Conservation (phyloP, 2,113 vertebrate species). For the Ophiodon elongatus region DNA sequence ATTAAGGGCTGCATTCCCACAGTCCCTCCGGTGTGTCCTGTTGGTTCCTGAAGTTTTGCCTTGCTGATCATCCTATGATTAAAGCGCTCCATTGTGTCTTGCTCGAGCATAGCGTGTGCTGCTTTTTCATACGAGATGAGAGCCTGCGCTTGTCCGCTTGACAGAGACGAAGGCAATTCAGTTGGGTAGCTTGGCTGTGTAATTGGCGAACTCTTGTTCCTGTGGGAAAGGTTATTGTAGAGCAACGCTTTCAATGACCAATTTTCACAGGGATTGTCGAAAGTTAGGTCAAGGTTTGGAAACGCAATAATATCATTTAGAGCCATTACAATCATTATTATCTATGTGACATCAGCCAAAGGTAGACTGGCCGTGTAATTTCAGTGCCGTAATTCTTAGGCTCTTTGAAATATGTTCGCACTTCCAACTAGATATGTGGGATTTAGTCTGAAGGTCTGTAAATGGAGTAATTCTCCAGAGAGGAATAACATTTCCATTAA, state of each 20-base stretch:
- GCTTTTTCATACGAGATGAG: constrained; percentile 63
- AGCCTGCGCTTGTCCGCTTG: constrained; percentile 57
- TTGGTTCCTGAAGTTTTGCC: constrained; percentile 63
- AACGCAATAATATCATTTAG: constrained; percentile 72
- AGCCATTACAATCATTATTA: constrained; percentile 72
- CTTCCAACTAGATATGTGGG: constrained; percentile 44
- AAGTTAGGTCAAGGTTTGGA: constrained; percentile 77
- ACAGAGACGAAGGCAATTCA: constrained; percentile 67
- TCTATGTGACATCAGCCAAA: constrained; percentile 65
- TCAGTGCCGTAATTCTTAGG: constrained; percentile 42
- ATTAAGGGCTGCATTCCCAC: constrained; percentile 54
- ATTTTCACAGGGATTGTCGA: constrained; percentile 65
- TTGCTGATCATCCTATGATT: constrained; percentile 74
- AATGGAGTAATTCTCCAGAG: constrained; percentile 47
- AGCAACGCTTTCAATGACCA: constrained; percentile 71
- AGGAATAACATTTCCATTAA: constrained; percentile 37
- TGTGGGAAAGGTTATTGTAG: constrained; percentile 70
- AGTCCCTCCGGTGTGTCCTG: constrained; percentile 65
- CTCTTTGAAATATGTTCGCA: constrained; percentile 48
- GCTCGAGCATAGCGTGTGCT: constrained; percentile 41
- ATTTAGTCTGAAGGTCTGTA: constrained; percentile 56
- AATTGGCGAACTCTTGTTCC: constrained; percentile 69
- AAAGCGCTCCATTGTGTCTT: constrained; percentile 63
- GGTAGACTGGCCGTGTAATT: constrained; percentile 51
- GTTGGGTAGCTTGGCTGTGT: constrained; percentile 55